Conservation (phyloP, 1,140 invertebrate genomes). For the Drosophila obscura region DNA sequence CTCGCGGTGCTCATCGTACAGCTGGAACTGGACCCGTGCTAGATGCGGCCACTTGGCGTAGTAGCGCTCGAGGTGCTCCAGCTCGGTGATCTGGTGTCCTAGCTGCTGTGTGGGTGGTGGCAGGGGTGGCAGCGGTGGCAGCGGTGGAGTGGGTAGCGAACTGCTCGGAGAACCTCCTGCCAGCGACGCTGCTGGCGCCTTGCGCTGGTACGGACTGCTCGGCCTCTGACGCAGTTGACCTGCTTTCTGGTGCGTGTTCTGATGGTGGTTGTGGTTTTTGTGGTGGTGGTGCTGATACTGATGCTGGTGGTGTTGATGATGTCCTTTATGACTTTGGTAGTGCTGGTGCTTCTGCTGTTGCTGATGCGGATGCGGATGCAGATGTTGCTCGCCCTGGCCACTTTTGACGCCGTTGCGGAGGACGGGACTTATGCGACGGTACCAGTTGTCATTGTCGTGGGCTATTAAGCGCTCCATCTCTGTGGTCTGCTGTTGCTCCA, state of each 20-base stretch:
- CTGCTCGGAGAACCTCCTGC: background rate
- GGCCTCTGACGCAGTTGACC: constrained; percentile 7
- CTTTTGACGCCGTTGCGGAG: constrained; percentile 67
- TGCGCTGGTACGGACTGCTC: constrained; percentile 58
- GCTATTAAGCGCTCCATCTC: constrained; percentile 70
- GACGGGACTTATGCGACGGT: constrained; percentile 71
- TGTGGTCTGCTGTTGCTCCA: constrained; percentile 21
- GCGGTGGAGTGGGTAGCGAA: constrained; percentile 6
- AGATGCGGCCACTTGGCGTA: constrained; percentile 82
- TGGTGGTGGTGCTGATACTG: constrained; percentile 28
- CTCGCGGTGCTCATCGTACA: constrained; percentile 74
- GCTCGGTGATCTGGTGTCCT: constrained; percentile 75
- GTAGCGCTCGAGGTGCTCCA: constrained; percentile 75
- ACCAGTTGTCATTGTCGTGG: constrained; percentile 68
- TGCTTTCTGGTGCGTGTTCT: constrained; percentile 27
- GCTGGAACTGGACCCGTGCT: constrained; percentile 72
- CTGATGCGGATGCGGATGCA: constrained; percentile 23
- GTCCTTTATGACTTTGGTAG: constrained; percentile 8
- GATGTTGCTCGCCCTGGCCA: constrained; percentile 23
- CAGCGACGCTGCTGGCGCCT: constrained; percentile 3
- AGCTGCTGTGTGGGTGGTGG: constrained; percentile 56
- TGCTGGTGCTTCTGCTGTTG: constrained; percentile 14
- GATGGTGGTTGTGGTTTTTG: constrained; percentile 26
- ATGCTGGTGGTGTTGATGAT: constrained; percentile 26
- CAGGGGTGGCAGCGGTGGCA: constrained; percentile 36